Evolutionary conservation across 1,140 invertebrate genomes (phyloP).

Genomic region (Cotesia glomerata): DNA sequence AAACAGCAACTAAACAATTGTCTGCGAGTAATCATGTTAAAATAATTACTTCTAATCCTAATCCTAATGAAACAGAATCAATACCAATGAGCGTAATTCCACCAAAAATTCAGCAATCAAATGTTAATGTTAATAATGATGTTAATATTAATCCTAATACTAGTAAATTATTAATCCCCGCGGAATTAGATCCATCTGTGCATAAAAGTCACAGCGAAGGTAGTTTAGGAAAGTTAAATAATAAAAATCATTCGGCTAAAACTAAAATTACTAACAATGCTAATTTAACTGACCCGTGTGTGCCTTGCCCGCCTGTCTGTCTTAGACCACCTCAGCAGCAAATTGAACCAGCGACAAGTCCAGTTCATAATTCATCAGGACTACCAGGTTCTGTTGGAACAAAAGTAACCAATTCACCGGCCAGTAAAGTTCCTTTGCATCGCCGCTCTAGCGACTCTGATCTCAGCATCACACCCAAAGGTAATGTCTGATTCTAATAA

Average conservation of each 20-base stretch:
- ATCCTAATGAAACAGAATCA: neutral
- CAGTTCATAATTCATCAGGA: constrained; percentile 39
- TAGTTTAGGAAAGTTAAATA: constrained; percentile 36
- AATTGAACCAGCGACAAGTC: constrained; percentile 45
- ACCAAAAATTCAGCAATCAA: neutral
- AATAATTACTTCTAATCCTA: neutral
- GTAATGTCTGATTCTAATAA: constrained; percentile 62
- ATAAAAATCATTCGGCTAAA: constrained; percentile 26
- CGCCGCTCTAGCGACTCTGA: constrained; percentile 92
- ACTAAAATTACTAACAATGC: constrained; percentile 53
- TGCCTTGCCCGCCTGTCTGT: constrained; percentile 54
- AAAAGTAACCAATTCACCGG: constrained; percentile 62
- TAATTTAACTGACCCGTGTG: constrained; percentile 62
- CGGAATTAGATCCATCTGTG: constrained; percentile 26
- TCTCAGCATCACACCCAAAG: constrained; percentile 89
- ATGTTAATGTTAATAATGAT: neutral
- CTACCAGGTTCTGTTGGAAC: constrained; percentile 38
- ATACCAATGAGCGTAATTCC: neutral
- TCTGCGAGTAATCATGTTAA: neutral
- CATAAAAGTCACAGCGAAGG: constrained; percentile 41
- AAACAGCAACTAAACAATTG: neutral
- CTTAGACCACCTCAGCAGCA: constrained; percentile 46
- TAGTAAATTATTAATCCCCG: constrained; percentile 16
- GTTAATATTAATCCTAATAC: neutral
- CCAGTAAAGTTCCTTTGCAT: constrained; percentile 68